Evolutionary conservation across 2,113 vertebrate genomes (phyloP), one percentile per base, ranked within the genome.

Genomic region (Phainopepla nitens): DNA sequence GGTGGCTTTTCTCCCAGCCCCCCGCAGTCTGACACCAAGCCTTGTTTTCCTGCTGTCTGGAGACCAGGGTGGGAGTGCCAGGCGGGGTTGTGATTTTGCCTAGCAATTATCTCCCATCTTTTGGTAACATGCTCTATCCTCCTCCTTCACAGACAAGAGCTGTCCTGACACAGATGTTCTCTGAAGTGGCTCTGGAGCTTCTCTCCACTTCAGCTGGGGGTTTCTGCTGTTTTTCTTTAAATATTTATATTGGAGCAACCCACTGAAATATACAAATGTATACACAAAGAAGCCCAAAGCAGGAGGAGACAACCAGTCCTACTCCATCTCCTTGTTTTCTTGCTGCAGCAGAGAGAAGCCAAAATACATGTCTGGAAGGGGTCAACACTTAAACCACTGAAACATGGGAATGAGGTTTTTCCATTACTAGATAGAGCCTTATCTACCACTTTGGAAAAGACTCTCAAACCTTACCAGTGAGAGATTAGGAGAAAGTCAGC

Each of bases 241-340:
- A 97, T 97, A 95, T 97, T 97, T 97, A 91, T 64, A 22, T 78
- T 94, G 72, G 69, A 89, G 39, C 23, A 81, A 58, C 19, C 72
- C 82, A 45, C n/a, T 78, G 68, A 95, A 94, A 87, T 53, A 56
- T 33, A 49, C 81, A 85, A 96, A 89, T 66, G n/a, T 84, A 64
- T 41, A 93, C 71, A 87, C 15, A 82, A 64, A 75, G 82, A 64
- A 8, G 60, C 83, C 77, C 50, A 62, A 51, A 77, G 88, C 33
- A 31, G 41, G 61, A 82, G 36, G 49, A 90, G 53, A 45, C 20
- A 69, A 89, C 45, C 77, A 56, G 36, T 42, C 66, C 68, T 23
- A 8, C 71, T 12, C 78, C 70, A 78, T 83, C 58, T 47, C 25
- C 41, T 93, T 80, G 21, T 73, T 93, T 83, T 75, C 58, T 41